Evolutionary conservation across 2,113 vertebrate species (phyloP).

Genomic region (Trogon melanurus): DNA sequence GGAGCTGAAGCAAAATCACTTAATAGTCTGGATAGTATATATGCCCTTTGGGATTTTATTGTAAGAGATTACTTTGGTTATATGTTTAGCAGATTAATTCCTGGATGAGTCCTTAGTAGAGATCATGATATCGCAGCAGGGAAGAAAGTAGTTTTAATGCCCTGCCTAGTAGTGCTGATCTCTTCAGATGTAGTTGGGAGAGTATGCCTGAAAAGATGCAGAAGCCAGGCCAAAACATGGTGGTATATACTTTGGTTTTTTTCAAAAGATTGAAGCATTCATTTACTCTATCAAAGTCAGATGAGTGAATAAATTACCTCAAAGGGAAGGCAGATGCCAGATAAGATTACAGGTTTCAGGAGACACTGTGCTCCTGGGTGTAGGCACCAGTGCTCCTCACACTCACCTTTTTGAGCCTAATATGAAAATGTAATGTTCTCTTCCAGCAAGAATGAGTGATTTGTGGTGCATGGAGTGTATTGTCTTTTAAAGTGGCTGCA

Average conservation of each 20-base stretch:
- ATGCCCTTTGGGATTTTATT: neutral
- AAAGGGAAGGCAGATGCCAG: neutral
- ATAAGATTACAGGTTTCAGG: rapidly evolving
- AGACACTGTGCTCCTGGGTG: neutral
- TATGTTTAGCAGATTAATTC: neutral
- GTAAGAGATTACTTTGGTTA: neutral
- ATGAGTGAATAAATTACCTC: neutral
- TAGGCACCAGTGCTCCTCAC: neutral
- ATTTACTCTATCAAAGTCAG: neutral
- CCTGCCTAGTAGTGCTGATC: neutral
- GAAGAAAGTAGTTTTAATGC: neutral
- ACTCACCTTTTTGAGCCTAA: neutral
- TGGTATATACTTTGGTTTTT: neutral
- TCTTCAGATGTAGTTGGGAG: neutral
- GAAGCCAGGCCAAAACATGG: neutral
- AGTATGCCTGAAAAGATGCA: neutral
- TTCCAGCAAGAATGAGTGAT: neutral
- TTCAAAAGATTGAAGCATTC: neutral
- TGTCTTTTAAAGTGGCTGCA: rapidly evolving
- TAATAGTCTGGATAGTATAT: neutral
- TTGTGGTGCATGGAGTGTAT: rapidly evolving
- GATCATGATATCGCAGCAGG: neutral
- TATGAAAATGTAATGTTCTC: rapidly evolving
- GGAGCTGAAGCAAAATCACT: neutral
- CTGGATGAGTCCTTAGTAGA: neutral